phyloP scores from a whole-genome alignment of 1,140 invertebrate species.

The Drosophila bocqueti region DNA sequence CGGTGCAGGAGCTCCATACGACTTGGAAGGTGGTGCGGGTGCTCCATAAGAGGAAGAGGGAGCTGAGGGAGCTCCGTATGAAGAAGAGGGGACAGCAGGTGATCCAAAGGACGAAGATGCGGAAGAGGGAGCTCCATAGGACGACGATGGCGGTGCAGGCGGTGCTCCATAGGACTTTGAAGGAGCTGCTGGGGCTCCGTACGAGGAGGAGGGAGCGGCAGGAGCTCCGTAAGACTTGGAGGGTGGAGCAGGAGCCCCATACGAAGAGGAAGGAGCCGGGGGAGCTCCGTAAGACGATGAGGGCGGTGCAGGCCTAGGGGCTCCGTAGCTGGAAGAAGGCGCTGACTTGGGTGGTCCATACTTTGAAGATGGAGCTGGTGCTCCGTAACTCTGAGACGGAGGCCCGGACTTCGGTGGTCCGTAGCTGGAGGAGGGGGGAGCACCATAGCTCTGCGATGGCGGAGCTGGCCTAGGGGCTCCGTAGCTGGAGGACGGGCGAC shows the following conservation, averaged over 20 bases:
- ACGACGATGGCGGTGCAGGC: not conserved
- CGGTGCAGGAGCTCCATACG: slow-evolving; percentile 71
- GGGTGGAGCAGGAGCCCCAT: slow-evolving; percentile 62
- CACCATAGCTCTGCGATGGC: slow-evolving; percentile 78
- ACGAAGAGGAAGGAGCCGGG: slow-evolving; percentile 74
- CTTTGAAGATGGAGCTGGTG: slow-evolving; percentile 85
- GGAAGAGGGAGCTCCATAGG: not conserved
- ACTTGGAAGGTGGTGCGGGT: slow-evolving; percentile 29
- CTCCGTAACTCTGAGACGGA: slow-evolving; percentile 84
- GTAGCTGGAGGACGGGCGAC: slow-evolving; percentile 78
- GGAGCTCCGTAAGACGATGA: slow-evolving; percentile 85
- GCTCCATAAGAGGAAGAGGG: slow-evolving; percentile 85
- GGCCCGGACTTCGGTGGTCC: slow-evolving; percentile 75
- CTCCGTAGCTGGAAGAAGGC: slow-evolving; percentile 83
- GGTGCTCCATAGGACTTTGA: slow-evolving; percentile 70
- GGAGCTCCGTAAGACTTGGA: slow-evolving; percentile 13
- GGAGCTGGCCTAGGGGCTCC: slow-evolving; percentile 45
- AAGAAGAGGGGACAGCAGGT: slow-evolving; percentile 65
- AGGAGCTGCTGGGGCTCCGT: slow-evolving; percentile 32
- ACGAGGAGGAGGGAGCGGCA: not conserved
- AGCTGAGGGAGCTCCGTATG: slow-evolving; percentile 80
- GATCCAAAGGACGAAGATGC: slow-evolving; percentile 26
- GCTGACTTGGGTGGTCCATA: slow-evolving; percentile 85
- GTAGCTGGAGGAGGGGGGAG: slow-evolving; percentile 82
- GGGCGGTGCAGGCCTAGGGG: slow-evolving; percentile 33